Conservation (phyloP, 2,888 invertebrate species). For the Abscondita cerata region DNA sequence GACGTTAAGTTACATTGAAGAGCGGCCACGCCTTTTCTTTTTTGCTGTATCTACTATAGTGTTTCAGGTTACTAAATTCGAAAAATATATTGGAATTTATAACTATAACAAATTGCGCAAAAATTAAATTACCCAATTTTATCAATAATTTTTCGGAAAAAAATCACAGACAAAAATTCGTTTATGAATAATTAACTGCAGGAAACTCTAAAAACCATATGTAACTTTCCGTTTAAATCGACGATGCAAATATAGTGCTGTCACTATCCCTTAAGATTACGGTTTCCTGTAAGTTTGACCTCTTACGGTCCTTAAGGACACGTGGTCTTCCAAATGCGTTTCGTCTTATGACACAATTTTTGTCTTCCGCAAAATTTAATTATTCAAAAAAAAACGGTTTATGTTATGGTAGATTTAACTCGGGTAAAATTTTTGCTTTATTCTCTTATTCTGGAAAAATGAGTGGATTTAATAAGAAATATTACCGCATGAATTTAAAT, state of each 20-base stretch:
- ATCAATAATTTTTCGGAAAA: no score
- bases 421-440: slow-evolving; percentile 1
- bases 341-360: slow-evolving; percentile 13
- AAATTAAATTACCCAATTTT: no score
- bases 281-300: slow-evolving; percentile 47
- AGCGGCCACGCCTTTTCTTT: slow-evolving; percentile 27
- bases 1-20: slow-evolving; percentile 33
- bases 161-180: no score
- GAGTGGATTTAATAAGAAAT: slow-evolving; percentile 16
- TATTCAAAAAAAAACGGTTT: no score
- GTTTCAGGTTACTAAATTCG: slow-evolving; percentile 20
- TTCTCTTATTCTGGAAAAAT: slow-evolving; percentile 6
- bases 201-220: slow-evolving; percentile 31
- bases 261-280: slow-evolving; percentile 38
- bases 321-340: slow-evolving; percentile 42
- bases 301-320: slow-evolving; percentile 41
- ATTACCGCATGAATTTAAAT: slow-evolving; percentile 25
- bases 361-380: no score
- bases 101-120: no score
- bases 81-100: slow-evolving; percentile 8
- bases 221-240: slow-evolving; percentile 39
- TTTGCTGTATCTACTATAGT: slow-evolving; percentile 22
- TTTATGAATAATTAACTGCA: slow-evolving; percentile 9
- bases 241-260: slow-evolving; percentile 40
- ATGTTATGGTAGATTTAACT: neutral